Percentiles rank a stretch among this genome's conserved stretches.
Conservation (phyloP, 2,888 invertebrate species). For the Blastobasis lacticolella region DNA sequence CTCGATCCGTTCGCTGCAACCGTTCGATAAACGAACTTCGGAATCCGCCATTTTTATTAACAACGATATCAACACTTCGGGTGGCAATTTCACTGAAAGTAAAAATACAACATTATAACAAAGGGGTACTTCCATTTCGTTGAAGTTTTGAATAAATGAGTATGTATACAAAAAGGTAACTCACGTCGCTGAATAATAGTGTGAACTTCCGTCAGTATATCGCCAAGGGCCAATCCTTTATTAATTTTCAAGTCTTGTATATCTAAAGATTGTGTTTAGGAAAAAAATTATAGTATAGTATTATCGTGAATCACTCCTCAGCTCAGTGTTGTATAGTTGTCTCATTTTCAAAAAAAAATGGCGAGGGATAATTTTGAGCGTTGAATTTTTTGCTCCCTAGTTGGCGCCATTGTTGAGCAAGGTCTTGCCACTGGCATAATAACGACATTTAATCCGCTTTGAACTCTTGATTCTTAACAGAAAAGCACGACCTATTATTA, state of each 20-base stretch:
- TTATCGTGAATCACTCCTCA: too few relatives aligned
- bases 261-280: conserved; percentile 53
- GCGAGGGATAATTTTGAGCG: too few relatives aligned
- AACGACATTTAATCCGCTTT: too few relatives aligned
- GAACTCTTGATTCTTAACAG: too few relatives aligned
- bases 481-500: too few relatives aligned
- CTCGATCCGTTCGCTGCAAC: conserved; percentile 93
- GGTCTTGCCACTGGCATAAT: too few relatives aligned
- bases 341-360: too few relatives aligned
- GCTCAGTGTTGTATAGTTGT: too few relatives aligned
- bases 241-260: conserved; percentile 87
- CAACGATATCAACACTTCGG: conserved; percentile 82
- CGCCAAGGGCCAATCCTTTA: conserved; percentile 94
- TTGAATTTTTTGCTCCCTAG: too few relatives aligned
- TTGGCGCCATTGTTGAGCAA: too few relatives aligned
- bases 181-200: conserved; percentile 89
- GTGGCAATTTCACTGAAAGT: conserved; percentile 87
- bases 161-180: conserved; percentile 28
- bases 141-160: neutral
- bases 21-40: conserved; percentile 88
- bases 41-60: conserved; percentile 92
- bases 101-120: neutral
- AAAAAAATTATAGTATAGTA: conserved; percentile 4
- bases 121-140: neutral
- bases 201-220: conserved; percentile 95